These are phyloP conservation scores for Paramormyrops hopkinsi DNA, from an alignment of 2,797 vertebrate species.

Conservation along the genomic window DNA sequence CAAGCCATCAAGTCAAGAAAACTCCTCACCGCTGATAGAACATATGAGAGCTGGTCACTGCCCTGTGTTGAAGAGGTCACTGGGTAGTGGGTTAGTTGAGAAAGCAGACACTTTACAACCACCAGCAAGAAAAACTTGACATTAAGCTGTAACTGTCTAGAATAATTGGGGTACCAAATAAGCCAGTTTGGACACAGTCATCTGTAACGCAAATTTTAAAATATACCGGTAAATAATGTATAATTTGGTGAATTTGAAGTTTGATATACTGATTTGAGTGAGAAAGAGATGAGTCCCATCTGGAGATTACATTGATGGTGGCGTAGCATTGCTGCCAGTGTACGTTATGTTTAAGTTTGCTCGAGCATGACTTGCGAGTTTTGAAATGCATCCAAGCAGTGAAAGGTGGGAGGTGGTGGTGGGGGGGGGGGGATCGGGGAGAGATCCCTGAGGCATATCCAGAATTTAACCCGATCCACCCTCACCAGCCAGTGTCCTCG, in stretches of 20 bases:
- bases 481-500: not conserved
- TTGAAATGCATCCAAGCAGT: slow-evolving; percentile 5
- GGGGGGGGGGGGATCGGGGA: not conserved
- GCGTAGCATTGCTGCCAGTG: not conserved
- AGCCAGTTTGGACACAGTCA: not conserved
- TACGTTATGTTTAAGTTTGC: slow-evolving; percentile 5
- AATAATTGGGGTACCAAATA: not conserved
- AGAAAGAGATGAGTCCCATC: slow-evolving; percentile 5
- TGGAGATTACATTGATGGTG: slow-evolving; percentile 14
- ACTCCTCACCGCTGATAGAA: not conserved
- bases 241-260: not conserved
- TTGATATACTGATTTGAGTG: not conserved
- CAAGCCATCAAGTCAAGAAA: not conserved
- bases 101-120: not conserved
- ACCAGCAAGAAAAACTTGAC: not conserved
- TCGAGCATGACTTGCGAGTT: not conserved
- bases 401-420: not conserved
- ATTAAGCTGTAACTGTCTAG: not conserved
- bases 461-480: not conserved
- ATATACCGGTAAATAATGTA: not conserved
- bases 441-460: not conserved
- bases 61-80: not conserved
- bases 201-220: not conserved
- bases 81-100: not conserved
- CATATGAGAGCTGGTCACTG: not conserved